Evolutionary conservation across 1,140 invertebrate genomes (phyloP), one percentile per base, ranked within the genome.

Genomic region (Eubasilissa regina): DNA sequence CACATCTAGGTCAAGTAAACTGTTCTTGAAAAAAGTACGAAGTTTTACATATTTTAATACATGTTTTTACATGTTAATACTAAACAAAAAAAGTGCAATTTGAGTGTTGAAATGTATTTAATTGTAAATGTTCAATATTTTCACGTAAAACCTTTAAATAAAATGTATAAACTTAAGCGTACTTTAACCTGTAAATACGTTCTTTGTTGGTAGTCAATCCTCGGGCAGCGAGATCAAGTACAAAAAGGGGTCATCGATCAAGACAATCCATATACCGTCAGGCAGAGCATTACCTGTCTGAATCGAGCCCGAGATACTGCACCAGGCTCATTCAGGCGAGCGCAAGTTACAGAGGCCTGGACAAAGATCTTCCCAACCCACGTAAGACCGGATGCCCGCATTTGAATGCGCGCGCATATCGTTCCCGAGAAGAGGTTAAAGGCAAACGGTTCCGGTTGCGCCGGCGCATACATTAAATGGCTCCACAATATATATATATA

Each of bases 311-410:
- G 48, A 70, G 21, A 43, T 12, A 51, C 55, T 66, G 78, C 78
- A 74, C 12, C 77, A 53, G 77, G 68, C 66, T 35, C 70, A 79
- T 79, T 79, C 78, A 76, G 62, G 43, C 48, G 44, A 15, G 44
- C 15, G 15, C 64, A 58, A 74, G 51, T 47, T 64, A 78, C 35
- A n/a, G 19, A 44, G 77, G 21, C 51, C 53, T 53, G 58, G 74
- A 81, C 75, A 75, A 80, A 75, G 80, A 80, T 77, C 47, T 47
- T 58, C 51, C 62, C 48, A 66, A 35, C 70, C 60, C 48, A 68
- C 66, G 77, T 76, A 79, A 77, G 72, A 82, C 81, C 81, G 81
- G 81, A 82, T 82, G 81, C 76, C 21, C 48, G 56, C 44, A 25
- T 78, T 77, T 60, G 55, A 79, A 80, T 62, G 75, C 75, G 66